These are phyloP conservation scores for Anabas testudineus DNA, from an alignment of 2,797 vertebrate genomes.

Conservation along the genomic window DNA sequence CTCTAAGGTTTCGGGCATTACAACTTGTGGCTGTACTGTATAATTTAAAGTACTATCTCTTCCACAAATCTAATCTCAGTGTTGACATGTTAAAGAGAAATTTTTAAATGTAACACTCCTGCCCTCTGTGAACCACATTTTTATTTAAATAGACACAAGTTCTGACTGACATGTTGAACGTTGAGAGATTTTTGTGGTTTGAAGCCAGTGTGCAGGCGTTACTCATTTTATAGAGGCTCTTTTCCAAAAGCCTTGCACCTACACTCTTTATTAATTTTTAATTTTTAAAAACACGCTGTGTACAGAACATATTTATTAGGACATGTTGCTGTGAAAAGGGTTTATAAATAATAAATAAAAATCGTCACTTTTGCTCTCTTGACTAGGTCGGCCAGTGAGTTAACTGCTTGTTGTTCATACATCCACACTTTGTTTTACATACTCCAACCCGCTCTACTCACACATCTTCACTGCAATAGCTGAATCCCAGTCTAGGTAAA, in stretches of 20 bases:
- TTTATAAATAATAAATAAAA: background rate
- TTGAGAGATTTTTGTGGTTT: background rate
- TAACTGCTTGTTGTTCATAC: slow-evolving; percentile 10
- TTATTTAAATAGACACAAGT: background rate
- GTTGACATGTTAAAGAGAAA: no score
- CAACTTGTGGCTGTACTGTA: no score
- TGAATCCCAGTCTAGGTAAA: background rate
- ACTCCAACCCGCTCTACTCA: slow-evolving; percentile 15
- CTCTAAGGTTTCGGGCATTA: no score
- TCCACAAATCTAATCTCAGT: no score
- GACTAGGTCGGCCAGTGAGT: slow-evolving; percentile 4
- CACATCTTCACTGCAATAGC: slow-evolving; percentile 18
- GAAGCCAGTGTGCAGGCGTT: background rate
- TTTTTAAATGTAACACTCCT: background rate
- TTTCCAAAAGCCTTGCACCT: background rate
- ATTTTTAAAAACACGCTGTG: background rate
- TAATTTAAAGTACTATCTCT: no score
- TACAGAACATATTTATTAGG: no score
- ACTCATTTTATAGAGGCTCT: no score
- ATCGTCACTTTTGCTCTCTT: background rate
- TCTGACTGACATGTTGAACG: background rate
- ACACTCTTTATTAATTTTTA: background rate
- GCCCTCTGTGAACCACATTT: background rate
- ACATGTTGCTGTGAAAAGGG: background rate
- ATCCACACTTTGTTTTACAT: slow-evolving; percentile 10